Conservation (phyloP, 92 coral and sea anemone species). For the Epizoanthus illoricatus region DNA sequence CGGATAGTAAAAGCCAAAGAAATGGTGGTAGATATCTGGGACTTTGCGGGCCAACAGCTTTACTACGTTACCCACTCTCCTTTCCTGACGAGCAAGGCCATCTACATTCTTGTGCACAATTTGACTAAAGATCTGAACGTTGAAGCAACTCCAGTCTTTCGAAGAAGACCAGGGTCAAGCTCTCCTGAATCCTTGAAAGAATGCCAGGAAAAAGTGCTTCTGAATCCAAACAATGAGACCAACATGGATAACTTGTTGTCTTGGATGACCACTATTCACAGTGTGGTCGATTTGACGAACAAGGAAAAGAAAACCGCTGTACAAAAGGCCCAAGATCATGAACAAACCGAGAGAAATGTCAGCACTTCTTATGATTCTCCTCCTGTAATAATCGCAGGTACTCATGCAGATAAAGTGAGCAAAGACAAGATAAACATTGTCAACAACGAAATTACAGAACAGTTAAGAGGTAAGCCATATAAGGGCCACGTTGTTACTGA, state of each 20-base stretch:
- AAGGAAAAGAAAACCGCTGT: neutral
- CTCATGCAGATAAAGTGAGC: neutral
- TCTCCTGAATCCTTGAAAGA: neutral
- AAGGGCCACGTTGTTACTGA: neutral
- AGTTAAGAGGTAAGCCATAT: neutral
- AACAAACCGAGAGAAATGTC: neutral
- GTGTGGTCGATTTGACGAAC: neutral
- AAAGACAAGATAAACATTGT: neutral
- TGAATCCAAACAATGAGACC: neutral
- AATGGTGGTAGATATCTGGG: neutral
- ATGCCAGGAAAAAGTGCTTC: neutral
- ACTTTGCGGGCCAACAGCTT: slow-evolving; percentile 1
- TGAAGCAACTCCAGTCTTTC: neutral
- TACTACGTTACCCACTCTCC: neutral
- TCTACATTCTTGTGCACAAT: neutral
- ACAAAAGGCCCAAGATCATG: neutral
- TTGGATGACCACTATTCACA: neutral
- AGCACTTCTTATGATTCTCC: neutral
- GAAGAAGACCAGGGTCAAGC: neutral
- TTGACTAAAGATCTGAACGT: neutral
- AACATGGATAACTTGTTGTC: neutral
- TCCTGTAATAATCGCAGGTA: neutral
- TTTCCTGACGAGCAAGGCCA: neutral
- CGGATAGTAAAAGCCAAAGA: neutral
- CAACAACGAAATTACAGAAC: neutral